Evolutionary conservation across 2,113 vertebrate species (phyloP), one percentile per base, ranked within the genome.

Genomic region (Catharus bicknelli): DNA sequence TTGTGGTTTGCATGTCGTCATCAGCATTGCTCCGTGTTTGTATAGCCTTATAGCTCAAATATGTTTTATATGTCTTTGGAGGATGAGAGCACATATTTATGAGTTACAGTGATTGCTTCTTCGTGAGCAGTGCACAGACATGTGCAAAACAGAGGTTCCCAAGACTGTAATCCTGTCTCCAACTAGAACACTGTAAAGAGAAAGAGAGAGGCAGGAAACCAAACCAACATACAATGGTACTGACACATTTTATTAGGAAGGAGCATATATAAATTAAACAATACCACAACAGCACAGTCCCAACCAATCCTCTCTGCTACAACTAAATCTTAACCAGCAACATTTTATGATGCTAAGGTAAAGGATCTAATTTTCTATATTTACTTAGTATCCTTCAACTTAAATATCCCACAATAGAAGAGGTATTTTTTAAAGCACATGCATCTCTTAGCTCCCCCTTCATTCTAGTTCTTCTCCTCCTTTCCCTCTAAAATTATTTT

Each of bases 21-120:
- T 73, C 95, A 88, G 77, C 91, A 95, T 38, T 69, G 76, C 89
- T 93, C 61, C 2, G 2, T 97, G 93, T 96, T 97, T 97, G 94
- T 87, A 95, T 12, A 96, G 90, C 77, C 94, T 94, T 93, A 93
- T 43, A 96, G 85, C 89, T 97, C 95, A 97, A 97, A 96, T 86
- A 96, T 64, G 75, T 47, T 95, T 96, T 96, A 92, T 93, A 58
- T 90, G 92, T 87, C 94, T 96, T 96, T 87, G 75, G 92, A 96
- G 94, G 88, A 88, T 5, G 42, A 95, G 84, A 45, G 84, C 90
- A 88, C 95, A 74, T 92, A 96, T 96, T 96, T 92, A 92, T 90
- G 92, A 94, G 91, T 88, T 92, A 83, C 82, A 95, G 48, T n/a
- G 75, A 93, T 93, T 95, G 91, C 90, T 73, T 92, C 73, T 95